phyloP scores from a whole-genome alignment of 2,113 vertebrate genomes.

The Heterotilapia buettikoferi region DNA sequence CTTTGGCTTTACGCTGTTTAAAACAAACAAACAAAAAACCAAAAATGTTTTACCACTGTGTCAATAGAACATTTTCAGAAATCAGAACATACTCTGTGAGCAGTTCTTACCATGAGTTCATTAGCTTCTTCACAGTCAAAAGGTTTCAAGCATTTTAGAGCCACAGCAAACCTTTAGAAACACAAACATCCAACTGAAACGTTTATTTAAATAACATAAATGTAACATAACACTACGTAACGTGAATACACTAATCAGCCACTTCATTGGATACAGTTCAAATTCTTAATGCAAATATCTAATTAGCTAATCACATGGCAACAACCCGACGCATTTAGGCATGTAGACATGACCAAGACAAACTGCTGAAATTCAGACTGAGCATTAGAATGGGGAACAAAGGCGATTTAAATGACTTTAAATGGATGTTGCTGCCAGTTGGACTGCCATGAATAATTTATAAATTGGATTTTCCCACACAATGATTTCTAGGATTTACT shows the following conservation, averaged over 20 bases:
- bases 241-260: background rate
- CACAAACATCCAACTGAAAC: background rate
- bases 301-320: background rate
- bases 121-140: constrained; percentile 84
- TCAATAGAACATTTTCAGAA: background rate
- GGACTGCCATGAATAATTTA: background rate
- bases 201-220: background rate
- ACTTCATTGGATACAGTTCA: background rate
- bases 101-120: constrained; percentile 76
- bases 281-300: background rate
- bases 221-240: background rate
- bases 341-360: background rate
- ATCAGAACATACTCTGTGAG: background rate
- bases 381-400: background rate
- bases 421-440: background rate
- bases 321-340: background rate
- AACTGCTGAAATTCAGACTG: background rate
- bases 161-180: constrained; percentile 73
- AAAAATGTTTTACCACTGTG: background rate
- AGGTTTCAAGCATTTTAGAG: constrained; percentile 80
- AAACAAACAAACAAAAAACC: background rate
- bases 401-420: background rate
- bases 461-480: background rate
- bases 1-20: constrained; percentile 76
- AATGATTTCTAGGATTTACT: background rate